phyloP scores from a whole-genome alignment of 2,797 vertebrate species.

The Parotocinclus haroldoi region DNA sequence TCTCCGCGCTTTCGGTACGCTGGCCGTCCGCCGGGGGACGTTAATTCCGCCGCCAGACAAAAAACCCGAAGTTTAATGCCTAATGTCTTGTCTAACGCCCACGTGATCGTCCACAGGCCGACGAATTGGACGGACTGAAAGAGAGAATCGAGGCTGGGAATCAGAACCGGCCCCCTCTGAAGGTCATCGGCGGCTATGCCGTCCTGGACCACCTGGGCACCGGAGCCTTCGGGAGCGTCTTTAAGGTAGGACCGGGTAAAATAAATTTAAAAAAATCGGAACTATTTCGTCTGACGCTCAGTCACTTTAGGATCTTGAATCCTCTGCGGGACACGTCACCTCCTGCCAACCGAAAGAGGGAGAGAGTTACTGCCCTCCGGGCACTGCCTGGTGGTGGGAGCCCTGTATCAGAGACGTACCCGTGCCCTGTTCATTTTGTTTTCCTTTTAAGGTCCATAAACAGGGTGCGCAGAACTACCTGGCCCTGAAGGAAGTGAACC shows the following conservation, averaged over 20 bases:
- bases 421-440: too few relatives aligned
- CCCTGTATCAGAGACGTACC: too few relatives aligned
- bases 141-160: conserved; percentile 80
- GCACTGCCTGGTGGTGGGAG: too few relatives aligned
- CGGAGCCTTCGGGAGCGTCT: conserved; percentile 87
- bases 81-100: neutral
- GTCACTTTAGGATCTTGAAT: too few relatives aligned
- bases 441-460: conserved; percentile 81
- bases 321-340: too few relatives aligned
- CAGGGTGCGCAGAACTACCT: conserved; percentile 81
- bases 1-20: conserved; percentile 77
- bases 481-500: conserved; percentile 89
- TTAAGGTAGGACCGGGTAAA: conserved; percentile 69
- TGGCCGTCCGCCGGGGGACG: too few relatives aligned
- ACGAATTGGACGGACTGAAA: conserved; percentile 76
- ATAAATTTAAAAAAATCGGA: too few relatives aligned
- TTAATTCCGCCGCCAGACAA: too few relatives aligned
- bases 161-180: conserved; percentile 81
- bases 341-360: too few relatives aligned
- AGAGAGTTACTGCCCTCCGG: too few relatives aligned
- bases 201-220: conserved; percentile 86
- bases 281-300: too few relatives aligned
- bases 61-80: too few relatives aligned
- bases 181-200: conserved; percentile 78
- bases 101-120: conserved; percentile 62